Evolutionary conservation across 1,140 invertebrate species (phyloP).

Genomic region (Drosophila baimaii): DNA sequence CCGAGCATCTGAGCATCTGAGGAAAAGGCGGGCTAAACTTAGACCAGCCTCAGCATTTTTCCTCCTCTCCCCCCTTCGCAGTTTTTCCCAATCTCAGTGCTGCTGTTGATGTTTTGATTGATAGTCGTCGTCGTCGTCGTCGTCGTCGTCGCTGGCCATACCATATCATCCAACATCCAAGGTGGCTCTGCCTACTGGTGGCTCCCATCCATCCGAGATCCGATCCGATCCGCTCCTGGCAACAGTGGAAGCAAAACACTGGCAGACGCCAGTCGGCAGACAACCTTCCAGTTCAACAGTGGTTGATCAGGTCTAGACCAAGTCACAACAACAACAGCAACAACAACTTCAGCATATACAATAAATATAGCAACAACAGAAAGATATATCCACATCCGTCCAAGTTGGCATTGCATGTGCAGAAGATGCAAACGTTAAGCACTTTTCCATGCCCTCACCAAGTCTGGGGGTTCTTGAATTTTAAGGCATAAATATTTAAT

Average conservation of each 20-base stretch:
- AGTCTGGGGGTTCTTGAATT: background rate
- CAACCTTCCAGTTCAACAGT: conserved; percentile 50
- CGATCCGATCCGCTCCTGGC: conserved; percentile 33
- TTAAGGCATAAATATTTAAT: background rate
- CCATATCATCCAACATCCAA: conserved; percentile 32
- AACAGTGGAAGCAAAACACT: conserved; percentile 16
- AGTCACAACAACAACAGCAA: conserved; percentile 1
- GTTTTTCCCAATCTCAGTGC: conserved; percentile 9
- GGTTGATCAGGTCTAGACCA: conserved; percentile 56
- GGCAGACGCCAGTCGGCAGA: conserved; percentile 13
- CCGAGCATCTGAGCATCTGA: conserved; percentile 48
- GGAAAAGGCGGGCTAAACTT: conserved; percentile 56
- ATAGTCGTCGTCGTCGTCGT: conserved; percentile 63
- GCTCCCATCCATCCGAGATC: conserved; percentile 4
- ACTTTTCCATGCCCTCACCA: conserved; percentile 27
- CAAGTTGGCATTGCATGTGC: conserved; percentile 57
- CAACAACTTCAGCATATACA: conserved; percentile 1
- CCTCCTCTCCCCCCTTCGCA: background rate
- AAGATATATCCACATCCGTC: conserved; percentile 46
- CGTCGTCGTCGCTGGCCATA: conserved; percentile 36
- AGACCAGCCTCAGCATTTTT: conserved; percentile 37
- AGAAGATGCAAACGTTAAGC: conserved; percentile 68
- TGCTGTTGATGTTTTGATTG: conserved; percentile 78
- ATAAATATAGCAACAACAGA: conserved; percentile 12
- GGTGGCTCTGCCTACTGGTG: conserved; percentile 44